These are phyloP conservation scores for Noctua janthe DNA, from an alignment of 2,888 invertebrate genomes.

Conservation along the genomic window DNA sequence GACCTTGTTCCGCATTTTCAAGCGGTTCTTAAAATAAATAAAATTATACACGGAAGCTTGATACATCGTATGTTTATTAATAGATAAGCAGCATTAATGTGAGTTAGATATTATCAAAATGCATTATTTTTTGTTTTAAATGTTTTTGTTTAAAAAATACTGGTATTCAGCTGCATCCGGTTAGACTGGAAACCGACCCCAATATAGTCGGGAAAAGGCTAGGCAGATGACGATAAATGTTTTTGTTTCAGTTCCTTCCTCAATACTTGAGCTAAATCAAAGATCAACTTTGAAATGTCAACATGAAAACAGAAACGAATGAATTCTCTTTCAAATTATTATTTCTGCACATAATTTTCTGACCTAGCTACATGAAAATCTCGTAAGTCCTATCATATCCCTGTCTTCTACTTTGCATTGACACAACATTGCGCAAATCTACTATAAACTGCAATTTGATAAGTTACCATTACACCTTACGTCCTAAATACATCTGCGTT, in stretches of 20 bases:
- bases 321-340: neutral
- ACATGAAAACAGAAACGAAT: neutral
- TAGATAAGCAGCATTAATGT: neutral
- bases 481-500: slow-evolving; percentile 57
- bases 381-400: slow-evolving; percentile 15
- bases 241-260: neutral
- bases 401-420: slow-evolving; percentile 1
- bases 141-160: neutral
- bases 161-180: too few species aligned
- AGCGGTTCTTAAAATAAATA: neutral
- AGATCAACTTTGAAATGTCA: neutral
- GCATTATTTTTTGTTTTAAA: neutral
- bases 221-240: too few species aligned
- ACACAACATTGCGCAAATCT: slow-evolving; percentile 20
- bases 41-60: neutral
- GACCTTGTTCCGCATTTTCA: neutral
- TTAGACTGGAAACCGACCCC: too few species aligned
- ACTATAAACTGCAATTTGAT: slow-evolving; percentile 39
- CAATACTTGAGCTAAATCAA: neutral
- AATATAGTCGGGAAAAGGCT: too few species aligned
- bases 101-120: neutral
- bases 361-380: neutral
- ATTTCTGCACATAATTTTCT: neutral
- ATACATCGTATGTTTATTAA: neutral
- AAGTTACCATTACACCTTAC: slow-evolving; percentile 36